Conservation (phyloP, 2,888 invertebrate genomes). For the Ptychoptera contaminata region DNA sequence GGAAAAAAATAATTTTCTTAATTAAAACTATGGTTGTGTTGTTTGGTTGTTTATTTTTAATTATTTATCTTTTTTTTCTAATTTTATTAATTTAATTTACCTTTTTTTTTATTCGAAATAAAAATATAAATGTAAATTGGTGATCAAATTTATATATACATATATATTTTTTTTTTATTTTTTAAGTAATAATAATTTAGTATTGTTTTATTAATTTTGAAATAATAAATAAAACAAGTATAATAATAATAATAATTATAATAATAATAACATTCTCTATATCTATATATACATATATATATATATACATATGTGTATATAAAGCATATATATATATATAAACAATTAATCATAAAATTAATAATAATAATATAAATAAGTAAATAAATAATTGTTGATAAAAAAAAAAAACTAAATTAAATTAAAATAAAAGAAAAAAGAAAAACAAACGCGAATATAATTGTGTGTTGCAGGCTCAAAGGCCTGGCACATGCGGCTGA, state of each 20-base stretch:
- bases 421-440: conserved; percentile 6
- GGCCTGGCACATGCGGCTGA: conserved; percentile 90
- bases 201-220: conserved; percentile 1
- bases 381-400: conserved; percentile 8
- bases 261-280: not conserved
- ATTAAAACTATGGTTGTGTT: conserved; percentile 6
- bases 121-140: not conserved
- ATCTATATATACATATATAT: not conserved
- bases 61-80: conserved; percentile 2
- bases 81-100: not conserved
- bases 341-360: too few relatives aligned
- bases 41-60: conserved; percentile 6
- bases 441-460: conserved; percentile 8
- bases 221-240: conserved; percentile 8
- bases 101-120: conserved; percentile 1
- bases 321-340: too few relatives aligned
- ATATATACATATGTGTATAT: too few relatives aligned
- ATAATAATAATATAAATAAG: not conserved
- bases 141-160: too few relatives aligned
- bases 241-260: not conserved
- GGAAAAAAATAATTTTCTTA: not conserved
- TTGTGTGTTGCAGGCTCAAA: conserved; percentile 64
- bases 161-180: too few relatives aligned
- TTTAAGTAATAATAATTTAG: too few relatives aligned
- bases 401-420: conserved; percentile 11